Evolutionary conservation across 2,888 invertebrate genomes (phyloP), one percentile per base, ranked within the genome.

Genomic region (Ecdyonurus torrentis): DNA sequence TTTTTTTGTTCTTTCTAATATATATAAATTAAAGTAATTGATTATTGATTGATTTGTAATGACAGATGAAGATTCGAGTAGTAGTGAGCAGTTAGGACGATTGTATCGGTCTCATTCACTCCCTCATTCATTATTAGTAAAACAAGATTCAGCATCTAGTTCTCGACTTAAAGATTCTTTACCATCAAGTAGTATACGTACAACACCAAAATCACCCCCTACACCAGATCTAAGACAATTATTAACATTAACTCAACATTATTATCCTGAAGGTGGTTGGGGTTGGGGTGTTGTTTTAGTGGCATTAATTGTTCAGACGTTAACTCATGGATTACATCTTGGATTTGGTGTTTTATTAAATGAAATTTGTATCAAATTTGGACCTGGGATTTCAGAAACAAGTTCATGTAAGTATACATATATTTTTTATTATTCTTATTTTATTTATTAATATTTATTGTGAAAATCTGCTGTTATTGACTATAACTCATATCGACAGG

Each of bases 21-120:
- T n/a, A n/a, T n/a, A n/a, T n/a, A n/a, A n/a, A n/a, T n/a, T n/a
- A n/a, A n/a, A n/a, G n/a, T n/a, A n/a, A n/a, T n/a, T n/a, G n/a
- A n/a, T n/a, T n/a, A n/a, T n/a, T n/a, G n/a, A n/a, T n/a, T n/a
- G n/a, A n/a, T n/a, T 37, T 10, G 37, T 37, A 15, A 37, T 37
- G 37, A 10, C 15, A 37, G 37, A 37, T 37, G 37, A 37, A 37
- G 37, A 37, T 10, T 37, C 15, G 15, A 37, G 37, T 37, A 37
- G 37, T 37, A 15, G 37, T 37, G 37, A 37, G 37, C 37, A 55
- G 7, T 7, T 55, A 22, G 55, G 55, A 20, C 55, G 80, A 73
- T 80, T 85, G 68, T 80, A 83, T 74, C 81, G 84, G 71, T 84
- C 85, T 71, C 78, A 83, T 70, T 84, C 84, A 62, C 75, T 85